A percentile compares a stretch with the other conserved stretches of the same genome.
Conservation (phyloP, 2,113 vertebrate genomes). For the Hemichromis elongatus region DNA sequence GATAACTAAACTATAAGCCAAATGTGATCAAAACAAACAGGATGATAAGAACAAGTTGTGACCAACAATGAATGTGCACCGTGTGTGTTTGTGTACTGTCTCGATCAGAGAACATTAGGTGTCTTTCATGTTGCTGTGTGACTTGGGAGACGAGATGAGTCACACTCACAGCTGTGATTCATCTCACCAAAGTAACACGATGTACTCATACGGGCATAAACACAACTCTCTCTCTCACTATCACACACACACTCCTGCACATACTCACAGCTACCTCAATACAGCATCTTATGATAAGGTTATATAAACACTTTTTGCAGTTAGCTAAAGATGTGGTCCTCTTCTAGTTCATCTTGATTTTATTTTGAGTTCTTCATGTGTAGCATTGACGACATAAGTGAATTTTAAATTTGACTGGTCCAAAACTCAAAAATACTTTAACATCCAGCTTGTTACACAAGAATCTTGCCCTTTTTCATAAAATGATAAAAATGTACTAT, state of each 20-base stretch:
- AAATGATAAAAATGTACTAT: neutral
- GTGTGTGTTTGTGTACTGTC: neutral
- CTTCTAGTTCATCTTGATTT: neutral
- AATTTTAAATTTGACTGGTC: neutral
- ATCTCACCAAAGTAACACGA: conserved; percentile 3
- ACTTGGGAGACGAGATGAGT: conserved; percentile 32
- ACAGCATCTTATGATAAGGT: neutral
- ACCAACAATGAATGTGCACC: neutral
- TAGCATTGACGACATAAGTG: neutral
- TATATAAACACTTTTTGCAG: neutral
- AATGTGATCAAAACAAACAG: neutral
- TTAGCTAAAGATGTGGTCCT: neutral
- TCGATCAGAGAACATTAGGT: neutral
- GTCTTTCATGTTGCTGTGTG: conserved; percentile 3
- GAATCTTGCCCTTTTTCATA: neutral
- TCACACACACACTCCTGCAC: neutral
- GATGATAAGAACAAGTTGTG: neutral
- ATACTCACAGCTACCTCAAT: neutral
- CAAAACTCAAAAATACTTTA: neutral
- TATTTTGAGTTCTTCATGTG: neutral
- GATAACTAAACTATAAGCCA: neutral
- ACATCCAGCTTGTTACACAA: neutral
- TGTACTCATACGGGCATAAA: conserved; percentile 2
- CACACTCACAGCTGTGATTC: conserved; percentile 44
- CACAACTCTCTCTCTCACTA: neutral